A percentile compares a stretch with the other conserved stretches of the same genome.
These are phyloP conservation scores for Alexandromys fortis DNA, from an alignment of 2,113 vertebrate genomes.

Conservation along the genomic window DNA sequence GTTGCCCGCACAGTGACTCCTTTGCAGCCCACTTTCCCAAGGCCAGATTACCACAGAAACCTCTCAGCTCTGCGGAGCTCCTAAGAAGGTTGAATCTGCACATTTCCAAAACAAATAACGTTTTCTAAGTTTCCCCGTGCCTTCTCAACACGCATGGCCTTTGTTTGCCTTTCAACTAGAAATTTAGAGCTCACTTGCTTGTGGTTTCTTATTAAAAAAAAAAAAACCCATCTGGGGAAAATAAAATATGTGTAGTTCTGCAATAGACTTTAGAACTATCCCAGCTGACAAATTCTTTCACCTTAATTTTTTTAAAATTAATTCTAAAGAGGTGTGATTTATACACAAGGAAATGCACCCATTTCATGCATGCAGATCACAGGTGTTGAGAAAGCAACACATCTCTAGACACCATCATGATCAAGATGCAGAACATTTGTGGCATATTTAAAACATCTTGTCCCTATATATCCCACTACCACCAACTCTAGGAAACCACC, in stretches of 20 bases:
- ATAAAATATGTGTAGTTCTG: background rate
- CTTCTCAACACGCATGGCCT: constrained; percentile 41
- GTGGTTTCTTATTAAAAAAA: background rate
- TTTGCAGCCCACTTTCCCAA: background rate
- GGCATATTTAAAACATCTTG: background rate
- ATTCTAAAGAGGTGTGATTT: background rate
- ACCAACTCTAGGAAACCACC: background rate
- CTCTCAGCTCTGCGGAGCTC: background rate
- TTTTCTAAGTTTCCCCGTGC: background rate
- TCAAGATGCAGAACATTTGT: background rate
- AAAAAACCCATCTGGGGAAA: background rate
- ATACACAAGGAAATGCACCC: background rate
- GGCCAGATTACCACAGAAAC: background rate
- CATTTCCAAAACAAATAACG: background rate
- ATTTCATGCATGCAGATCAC: background rate
- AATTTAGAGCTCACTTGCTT: background rate
- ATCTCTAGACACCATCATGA: background rate
- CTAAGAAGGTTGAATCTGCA: constrained; percentile 21
- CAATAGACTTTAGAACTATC: background rate
- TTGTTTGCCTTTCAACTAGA: constrained; percentile 39
- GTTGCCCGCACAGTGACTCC: background rate
- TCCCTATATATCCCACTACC: background rate
- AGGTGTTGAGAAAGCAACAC: background rate
- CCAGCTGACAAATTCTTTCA: constrained; percentile 26
- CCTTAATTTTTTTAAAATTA: background rate